Conservation (phyloP, 2,888 invertebrate genomes). For the Orthosia incerta region DNA sequence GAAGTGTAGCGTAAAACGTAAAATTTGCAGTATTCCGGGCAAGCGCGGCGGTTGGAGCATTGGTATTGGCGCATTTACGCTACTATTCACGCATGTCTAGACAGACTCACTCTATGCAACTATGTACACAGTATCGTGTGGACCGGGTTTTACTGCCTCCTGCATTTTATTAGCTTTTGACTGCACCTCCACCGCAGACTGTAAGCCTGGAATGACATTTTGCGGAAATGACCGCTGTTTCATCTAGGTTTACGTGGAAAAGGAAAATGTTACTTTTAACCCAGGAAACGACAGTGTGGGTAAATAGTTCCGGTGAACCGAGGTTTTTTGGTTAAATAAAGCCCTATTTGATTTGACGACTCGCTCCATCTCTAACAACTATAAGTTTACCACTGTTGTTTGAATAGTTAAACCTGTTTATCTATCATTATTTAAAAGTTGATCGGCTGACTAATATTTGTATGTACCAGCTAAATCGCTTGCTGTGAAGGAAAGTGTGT, state of each 20-base stretch:
- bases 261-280: constrained; percentile 14
- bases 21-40: constrained; percentile 36
- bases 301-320: constrained; percentile 29
- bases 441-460: constrained; percentile 26
- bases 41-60: constrained; percentile 39
- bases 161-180: constrained; percentile 60
- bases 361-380: constrained; percentile 8
- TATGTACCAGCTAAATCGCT: constrained; percentile 14
- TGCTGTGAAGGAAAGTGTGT: constrained; percentile 37
- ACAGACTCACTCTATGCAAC: constrained; percentile 63
- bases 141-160: constrained; percentile 48
- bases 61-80: constrained; percentile 51
- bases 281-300: constrained; percentile 17
- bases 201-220: constrained; percentile 32
- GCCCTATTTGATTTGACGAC: not conserved
- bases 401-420: constrained; percentile 20
- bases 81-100: constrained; percentile 80
- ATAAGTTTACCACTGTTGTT: constrained; percentile 7
- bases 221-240: constrained; percentile 29
- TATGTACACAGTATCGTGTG: constrained; percentile 22
- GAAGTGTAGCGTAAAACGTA: constrained; percentile 3
- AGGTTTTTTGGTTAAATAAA: constrained; percentile 9
- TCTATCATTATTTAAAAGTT: constrained; percentile 16
- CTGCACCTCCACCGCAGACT: constrained; percentile 31
- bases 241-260: constrained; percentile 44